Evolutionary conservation across 2,113 vertebrate genomes (phyloP), one percentile per base, ranked within the genome.

Genomic region (Hemibagrus wyckioides): DNA sequence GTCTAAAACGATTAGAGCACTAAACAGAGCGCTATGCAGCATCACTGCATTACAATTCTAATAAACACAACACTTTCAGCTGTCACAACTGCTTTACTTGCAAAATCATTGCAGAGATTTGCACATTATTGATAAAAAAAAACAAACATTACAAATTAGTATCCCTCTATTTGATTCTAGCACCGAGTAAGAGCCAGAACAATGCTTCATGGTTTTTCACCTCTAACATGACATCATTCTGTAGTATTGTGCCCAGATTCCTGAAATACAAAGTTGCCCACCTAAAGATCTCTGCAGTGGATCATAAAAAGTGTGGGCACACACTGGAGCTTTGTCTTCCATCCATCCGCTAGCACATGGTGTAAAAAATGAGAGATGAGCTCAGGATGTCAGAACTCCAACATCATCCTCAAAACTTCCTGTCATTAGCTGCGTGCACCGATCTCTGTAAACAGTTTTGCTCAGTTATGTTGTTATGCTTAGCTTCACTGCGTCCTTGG

Each of bases 401-500:
- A 33, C 48, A 81, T 36, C 33, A 77, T 86, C n/a, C 36, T 28
- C 44, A 69, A 50, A 71, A 56, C 87, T 69, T 85, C 85, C 87
- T 85, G 82, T 56, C 71, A 83, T 87, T 83, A 83, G 48, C 41
- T 65, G 77, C 63, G 30, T 54, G 25, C 69, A 56, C n/a, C 6
- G 19, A 39, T 84, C 59, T 41, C 17, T 59, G 67, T 82, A 77
- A 88, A 85, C 67, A 84, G 56, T 75, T 89, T 82, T 79, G 50
- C 61, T 77, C 30, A 59, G 36, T 81, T 63, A 76, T 77, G 54
- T 25, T 82, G 67, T 69, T 88, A 56, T 82, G 21, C 21, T 59
- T 39, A 54, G 85, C 71, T 82, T 86, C 63, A 82, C 57, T 59
- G 63, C 33, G 7, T 61, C n/a, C 52, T 77, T 90, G 89, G 84